Evolutionary conservation across 2,888 invertebrate species (phyloP).

Genomic region (Acleris literana): DNA sequence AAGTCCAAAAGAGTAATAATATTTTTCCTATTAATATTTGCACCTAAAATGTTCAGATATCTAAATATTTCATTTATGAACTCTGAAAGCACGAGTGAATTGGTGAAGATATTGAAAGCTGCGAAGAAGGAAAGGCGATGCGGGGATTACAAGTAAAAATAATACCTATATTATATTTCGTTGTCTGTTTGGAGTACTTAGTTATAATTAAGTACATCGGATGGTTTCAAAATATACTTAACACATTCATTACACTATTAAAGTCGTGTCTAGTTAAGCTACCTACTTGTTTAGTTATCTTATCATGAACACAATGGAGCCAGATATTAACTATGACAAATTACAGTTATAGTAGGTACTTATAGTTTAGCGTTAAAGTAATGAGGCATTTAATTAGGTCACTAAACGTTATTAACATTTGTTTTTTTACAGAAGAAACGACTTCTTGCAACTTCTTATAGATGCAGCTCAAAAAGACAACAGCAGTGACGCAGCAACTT

Average conservation of each 20-base stretch:
- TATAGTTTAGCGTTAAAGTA: too few species aligned
- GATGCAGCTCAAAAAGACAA: constrained; percentile 72
- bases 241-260: background rate
- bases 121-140: constrained; percentile 67
- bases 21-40: constrained; percentile 61
- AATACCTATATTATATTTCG: too few species aligned
- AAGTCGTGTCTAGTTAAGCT: background rate
- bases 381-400: too few species aligned
- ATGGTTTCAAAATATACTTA: too few species aligned
- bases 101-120: constrained; percentile 65
- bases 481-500: constrained; percentile 46
- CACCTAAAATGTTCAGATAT: constrained; percentile 59
- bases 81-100: constrained; percentile 57
- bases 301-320: constrained; percentile 2
- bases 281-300: constrained; percentile 7
- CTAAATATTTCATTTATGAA: constrained; percentile 70
- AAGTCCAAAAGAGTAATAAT: constrained; percentile 58
- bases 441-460: constrained; percentile 77
- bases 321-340: constrained; percentile 7
- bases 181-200: too few species aligned
- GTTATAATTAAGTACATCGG: too few species aligned
- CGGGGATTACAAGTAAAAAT: constrained; percentile 58
- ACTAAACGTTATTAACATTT: too few species aligned
- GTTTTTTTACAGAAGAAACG: constrained; percentile 64
- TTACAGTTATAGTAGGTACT: too few species aligned